Percentiles rank a stretch among this genome's conserved stretches.
These are phyloP conservation scores for Hypolimnas misippus DNA, from an alignment of 2,888 invertebrate species.

Conservation along the genomic window DNA sequence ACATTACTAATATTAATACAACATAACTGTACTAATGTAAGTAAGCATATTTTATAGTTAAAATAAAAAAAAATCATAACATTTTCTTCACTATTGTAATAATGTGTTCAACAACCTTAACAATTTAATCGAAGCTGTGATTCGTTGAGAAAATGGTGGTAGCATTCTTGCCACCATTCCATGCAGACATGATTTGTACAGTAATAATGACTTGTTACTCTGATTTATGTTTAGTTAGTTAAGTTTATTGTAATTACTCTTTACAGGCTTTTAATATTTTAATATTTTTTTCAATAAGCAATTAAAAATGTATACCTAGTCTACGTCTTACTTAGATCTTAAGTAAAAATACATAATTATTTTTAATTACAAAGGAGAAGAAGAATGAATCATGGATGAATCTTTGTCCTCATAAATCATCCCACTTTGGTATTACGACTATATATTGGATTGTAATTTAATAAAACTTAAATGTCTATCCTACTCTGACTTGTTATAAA, in stretches of 20 bases:
- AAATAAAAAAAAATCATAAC: too few species aligned
- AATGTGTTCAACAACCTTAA: neutral
- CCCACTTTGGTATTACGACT: neutral
- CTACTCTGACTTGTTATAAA: neutral
- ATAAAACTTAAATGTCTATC: neutral
- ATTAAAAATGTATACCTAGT: too few species aligned
- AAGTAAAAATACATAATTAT: too few species aligned
- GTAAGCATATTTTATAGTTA: too few species aligned
- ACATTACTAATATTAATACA: too few species aligned
- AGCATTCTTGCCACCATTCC: too few species aligned
- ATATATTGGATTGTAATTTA: neutral
- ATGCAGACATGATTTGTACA: too few species aligned
- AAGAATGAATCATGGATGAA: neutral
- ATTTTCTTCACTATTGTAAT: too few species aligned
- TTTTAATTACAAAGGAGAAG: too few species aligned
- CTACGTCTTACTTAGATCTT: too few species aligned
- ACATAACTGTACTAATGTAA: too few species aligned
- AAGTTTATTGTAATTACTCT: neutral
- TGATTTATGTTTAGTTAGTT: constrained; percentile 4
- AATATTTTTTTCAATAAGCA: too few species aligned
- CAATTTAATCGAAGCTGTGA: neutral
- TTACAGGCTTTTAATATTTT: neutral
- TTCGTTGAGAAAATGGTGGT: neutral
- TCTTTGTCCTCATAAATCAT: neutral
- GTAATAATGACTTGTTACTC: constrained; percentile 9